Base-by-base conservation (phyloP, 2,888 invertebrate species). In the Drosophila gaucha region DNA sequence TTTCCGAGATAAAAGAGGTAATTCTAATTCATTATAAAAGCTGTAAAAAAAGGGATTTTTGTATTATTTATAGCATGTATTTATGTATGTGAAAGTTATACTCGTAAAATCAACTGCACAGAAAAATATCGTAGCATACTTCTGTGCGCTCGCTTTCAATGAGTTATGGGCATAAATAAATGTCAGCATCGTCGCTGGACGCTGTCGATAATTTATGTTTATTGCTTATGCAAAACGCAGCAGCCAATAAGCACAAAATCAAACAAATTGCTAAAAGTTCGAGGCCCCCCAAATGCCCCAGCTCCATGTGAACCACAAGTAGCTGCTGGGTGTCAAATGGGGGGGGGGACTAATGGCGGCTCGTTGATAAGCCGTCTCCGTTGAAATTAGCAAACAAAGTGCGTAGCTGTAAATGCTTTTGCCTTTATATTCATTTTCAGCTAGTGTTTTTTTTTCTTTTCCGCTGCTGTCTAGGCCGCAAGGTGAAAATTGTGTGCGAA, bases 361-460 rank as follows among this genome's bases (percentile, higher is more conserved):
- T 78, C 57, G 72, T 85, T 79, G 79, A 85, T 86, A 87, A 86
- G 88, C 78, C 64, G 62, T 51, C 65, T 59, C 67, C 49, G 24
- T n/a, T 38, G 60, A 87, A 89, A 87, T 87, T 87, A 87, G 86
- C 84, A 89, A 89, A 87, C 89, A 88, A 86, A 87, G 59, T 83
- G 89, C 89, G 88, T 89, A 87, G 77, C 77, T 78, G 77, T 86
- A 86, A 87, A 88, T 84, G 82, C 78, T 78, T 74, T 68, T 75
- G 60, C 77, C 22, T 75, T 58, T 64, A 60, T 52, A 26, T 56
- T 60, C 49, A 49, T 47, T 39, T 22, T 44, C 36, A 20, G 28
- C 46, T 31, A 28, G 18, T 6, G 12, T 39, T 31, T 56, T 55
- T 46, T 35, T 56, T 50, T 54, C 47, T 55, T 54, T 64, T 41